Evolutionary conservation across 2,797 vertebrate genomes (phyloP).

Genomic region (Alauda arvensis): DNA sequence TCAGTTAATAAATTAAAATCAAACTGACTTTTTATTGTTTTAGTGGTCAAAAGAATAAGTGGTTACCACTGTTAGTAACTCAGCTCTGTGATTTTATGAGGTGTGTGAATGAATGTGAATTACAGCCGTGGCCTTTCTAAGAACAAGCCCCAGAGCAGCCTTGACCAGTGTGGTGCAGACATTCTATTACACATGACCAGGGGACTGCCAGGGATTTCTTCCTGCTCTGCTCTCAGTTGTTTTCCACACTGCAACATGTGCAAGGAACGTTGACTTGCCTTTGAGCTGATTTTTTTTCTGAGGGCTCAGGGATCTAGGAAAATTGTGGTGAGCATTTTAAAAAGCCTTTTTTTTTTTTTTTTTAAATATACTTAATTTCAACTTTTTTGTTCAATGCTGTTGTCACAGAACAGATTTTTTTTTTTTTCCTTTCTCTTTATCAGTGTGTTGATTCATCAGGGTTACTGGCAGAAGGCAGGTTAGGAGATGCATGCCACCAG

Average conservation of each 20-base stretch:
- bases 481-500: neutral
- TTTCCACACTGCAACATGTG: neutral
- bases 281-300: neutral
- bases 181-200: neutral
- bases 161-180: slow-evolving; percentile 20
- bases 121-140: neutral
- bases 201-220: neutral
- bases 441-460: neutral
- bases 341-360: neutral
- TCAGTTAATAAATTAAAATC: slow-evolving; percentile 45
- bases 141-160: slow-evolving; percentile 10
- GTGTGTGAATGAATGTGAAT: slow-evolving; percentile 5
- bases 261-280: neutral
- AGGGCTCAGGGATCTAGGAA: neutral
- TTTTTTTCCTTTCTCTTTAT: neutral
- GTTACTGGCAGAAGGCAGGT: neutral
- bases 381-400: neutral
- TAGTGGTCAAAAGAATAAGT: slow-evolving; percentile 38
- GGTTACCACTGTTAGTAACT: slow-evolving; percentile 27
- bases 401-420: neutral
- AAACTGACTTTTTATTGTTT: slow-evolving; percentile 22
- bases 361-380: neutral
- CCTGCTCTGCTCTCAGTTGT: neutral
- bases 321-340: neutral
- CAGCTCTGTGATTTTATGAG: slow-evolving; percentile 35